A percentile compares a stretch with the other conserved stretches of the same genome.
These are phyloP conservation scores for Triplophysa tibetana DNA, from an alignment of 2,113 vertebrate species.

Conservation along the genomic window DNA sequence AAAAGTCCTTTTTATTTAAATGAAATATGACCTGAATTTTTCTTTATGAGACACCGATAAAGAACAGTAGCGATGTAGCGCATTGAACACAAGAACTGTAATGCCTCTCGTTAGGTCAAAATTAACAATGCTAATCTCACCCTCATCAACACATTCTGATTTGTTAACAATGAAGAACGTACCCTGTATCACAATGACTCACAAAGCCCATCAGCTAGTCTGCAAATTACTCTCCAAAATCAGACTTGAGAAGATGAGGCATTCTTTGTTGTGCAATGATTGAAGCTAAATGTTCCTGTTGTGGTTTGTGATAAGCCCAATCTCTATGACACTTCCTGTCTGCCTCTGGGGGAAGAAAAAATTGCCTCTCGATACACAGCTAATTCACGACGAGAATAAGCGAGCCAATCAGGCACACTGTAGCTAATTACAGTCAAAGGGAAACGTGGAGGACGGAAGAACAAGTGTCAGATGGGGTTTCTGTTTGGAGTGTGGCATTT, in stretches of 20 bases:
- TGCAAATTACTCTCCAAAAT: conserved; percentile 61
- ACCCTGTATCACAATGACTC: conserved; percentile 37
- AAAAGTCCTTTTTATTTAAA: too few species aligned
- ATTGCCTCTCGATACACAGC: conserved; percentile 1
- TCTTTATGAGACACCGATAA: background rate
- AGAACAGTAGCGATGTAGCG: background rate
- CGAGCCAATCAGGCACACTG: conserved; percentile 45
- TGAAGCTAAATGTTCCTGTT: conserved; percentile 47
- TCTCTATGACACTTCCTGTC: conserved; percentile 43
- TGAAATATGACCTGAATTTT: too few species aligned
- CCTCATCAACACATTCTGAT: background rate
- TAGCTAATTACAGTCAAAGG: conserved; percentile 47
- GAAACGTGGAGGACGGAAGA: background rate
- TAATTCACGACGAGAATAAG: conserved; percentile 15
- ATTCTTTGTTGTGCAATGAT: conserved; percentile 46
- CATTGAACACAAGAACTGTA: background rate
- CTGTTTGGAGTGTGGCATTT: conserved; percentile 50
- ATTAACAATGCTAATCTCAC: conserved; percentile 16
- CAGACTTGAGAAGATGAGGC: conserved; percentile 61
- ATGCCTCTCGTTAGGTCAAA: conserved; percentile 20
- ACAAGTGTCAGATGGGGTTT: conserved; percentile 37
- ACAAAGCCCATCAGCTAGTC: conserved; percentile 52
- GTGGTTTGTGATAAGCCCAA: conserved; percentile 29
- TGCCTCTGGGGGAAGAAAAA: conserved; percentile 15
- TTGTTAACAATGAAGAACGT: conserved; percentile 45